phyloP scores from a whole-genome alignment of 2,113 vertebrate genomes.

The Bubo bubo region DNA sequence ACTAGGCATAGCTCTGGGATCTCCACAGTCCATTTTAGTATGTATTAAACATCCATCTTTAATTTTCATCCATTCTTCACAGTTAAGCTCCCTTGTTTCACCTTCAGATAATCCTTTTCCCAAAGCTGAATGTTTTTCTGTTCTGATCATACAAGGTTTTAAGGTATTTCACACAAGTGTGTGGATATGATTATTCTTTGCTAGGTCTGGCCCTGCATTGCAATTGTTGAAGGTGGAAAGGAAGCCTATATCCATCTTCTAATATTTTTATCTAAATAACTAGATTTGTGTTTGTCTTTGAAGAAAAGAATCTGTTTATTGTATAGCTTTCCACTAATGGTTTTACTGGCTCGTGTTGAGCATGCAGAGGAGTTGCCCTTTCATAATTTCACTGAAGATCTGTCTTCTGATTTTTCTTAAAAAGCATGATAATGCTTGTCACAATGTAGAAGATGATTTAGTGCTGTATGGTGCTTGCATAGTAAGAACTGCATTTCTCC shows the following conservation, averaged over 20 bases:
- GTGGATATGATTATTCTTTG: not conserved
- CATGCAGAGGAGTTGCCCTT: not conserved
- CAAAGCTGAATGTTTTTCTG: not conserved
- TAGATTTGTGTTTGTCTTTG: not conserved
- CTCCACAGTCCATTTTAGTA: not conserved
- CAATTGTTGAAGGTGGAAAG: not conserved
- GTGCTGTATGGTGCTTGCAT: not conserved
- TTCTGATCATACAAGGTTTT: not conserved
- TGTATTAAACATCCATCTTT: not conserved
- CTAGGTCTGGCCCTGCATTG: not conserved
- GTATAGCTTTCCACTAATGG: not conserved
- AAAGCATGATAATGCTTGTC: not conserved
- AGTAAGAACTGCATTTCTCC: not conserved
- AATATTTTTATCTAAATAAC: not conserved
- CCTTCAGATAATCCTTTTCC: not conserved
- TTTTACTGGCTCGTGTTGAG: not conserved
- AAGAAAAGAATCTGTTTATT: not conserved
- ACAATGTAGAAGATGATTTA: not conserved
- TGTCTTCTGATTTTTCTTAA: not conserved
- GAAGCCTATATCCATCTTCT: not conserved
- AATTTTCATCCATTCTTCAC: not conserved
- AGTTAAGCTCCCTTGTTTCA: not conserved
- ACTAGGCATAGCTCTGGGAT: not conserved
- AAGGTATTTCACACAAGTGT: not conserved
- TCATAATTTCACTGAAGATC: not conserved